Evolutionary conservation across 2,797 vertebrate genomes (phyloP).

Genomic region (Micromesistius poutassou): DNA sequence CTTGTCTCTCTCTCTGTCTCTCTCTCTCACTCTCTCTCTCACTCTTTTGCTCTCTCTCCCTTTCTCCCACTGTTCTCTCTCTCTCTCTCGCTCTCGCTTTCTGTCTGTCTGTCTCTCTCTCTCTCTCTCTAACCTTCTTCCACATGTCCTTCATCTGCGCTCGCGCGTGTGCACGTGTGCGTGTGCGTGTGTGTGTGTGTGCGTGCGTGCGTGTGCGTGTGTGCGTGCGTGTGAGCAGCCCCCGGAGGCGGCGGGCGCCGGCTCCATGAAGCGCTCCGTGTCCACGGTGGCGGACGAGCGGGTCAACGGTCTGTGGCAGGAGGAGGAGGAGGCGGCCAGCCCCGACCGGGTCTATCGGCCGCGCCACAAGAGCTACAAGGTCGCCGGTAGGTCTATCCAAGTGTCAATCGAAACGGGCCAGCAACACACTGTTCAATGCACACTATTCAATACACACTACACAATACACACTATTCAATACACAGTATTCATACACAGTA

Average conservation of each 20-base stretch:
- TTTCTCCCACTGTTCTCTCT: not conserved
- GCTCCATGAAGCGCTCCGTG: slow-evolving; percentile 86
- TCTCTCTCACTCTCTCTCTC: not conserved
- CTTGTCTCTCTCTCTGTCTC: not conserved
- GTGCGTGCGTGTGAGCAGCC: slow-evolving; percentile 51
- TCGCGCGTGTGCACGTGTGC: not conserved
- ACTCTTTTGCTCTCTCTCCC: slow-evolving; percentile 8
- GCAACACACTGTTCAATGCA: not conserved
- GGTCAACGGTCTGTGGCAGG: slow-evolving; percentile 86
- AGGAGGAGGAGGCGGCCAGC: slow-evolving; percentile 82
- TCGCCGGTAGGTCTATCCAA: slow-evolving; percentile 69
- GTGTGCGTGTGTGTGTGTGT: not conserved
- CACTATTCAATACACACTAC: no score
- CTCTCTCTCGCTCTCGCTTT: no score
- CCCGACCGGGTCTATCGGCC: slow-evolving; percentile 90
- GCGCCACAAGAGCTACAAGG: slow-evolving; percentile 91
- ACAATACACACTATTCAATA: no score
- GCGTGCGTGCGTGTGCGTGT: slow-evolving; percentile 16
- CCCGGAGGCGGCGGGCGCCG: slow-evolving; percentile 76
- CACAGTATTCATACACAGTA: no score
- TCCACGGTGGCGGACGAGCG: slow-evolving; percentile 89
- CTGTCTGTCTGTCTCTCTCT: no score
- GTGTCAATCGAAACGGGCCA: not conserved
- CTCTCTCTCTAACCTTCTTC: not conserved
- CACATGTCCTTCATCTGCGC: not conserved